Conservation (phyloP, 2,888 invertebrate genomes). For the Chaitophorus viminalis region DNA sequence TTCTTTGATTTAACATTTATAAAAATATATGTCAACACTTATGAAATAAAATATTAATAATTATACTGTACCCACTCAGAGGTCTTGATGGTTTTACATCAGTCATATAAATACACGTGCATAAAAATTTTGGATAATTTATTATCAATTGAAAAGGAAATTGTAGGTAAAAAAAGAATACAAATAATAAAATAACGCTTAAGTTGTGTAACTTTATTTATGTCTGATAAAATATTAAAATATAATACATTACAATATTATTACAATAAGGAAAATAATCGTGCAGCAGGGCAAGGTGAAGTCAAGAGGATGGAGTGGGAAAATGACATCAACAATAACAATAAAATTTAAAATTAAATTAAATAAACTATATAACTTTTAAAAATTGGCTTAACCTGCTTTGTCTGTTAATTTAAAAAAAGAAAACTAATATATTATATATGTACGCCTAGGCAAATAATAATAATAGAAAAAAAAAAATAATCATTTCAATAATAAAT, state of each 20-base stretch:
- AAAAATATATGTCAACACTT: too few relatives aligned
- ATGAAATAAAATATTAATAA: too few relatives aligned
- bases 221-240: slow-evolving; percentile 57
- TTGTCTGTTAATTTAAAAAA: slow-evolving; percentile 36
- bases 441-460: slow-evolving; percentile 51
- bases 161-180: background rate
- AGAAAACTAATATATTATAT: slow-evolving; percentile 38
- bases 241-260: slow-evolving; percentile 56
- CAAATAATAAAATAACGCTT: slow-evolving; percentile 11
- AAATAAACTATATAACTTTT: slow-evolving; percentile 59
- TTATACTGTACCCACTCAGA: too few relatives aligned
- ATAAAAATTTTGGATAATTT: too few relatives aligned
- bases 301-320: background rate
- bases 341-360: slow-evolving; percentile 43
- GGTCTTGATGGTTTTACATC: too few relatives aligned
- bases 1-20: too few relatives aligned
- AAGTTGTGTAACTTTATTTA: slow-evolving; percentile 46
- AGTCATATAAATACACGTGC: too few relatives aligned
- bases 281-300: slow-evolving; percentile 51
- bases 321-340: slow-evolving; percentile 58
- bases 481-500: too few relatives aligned
- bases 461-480: slow-evolving; percentile 31
- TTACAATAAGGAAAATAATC: slow-evolving; percentile 48
- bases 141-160: background rate
- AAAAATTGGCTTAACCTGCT: slow-evolving; percentile 51